Base-by-base conservation (phyloP, 2,113 vertebrate genomes). In the Xenotilapia leptura region DNA sequence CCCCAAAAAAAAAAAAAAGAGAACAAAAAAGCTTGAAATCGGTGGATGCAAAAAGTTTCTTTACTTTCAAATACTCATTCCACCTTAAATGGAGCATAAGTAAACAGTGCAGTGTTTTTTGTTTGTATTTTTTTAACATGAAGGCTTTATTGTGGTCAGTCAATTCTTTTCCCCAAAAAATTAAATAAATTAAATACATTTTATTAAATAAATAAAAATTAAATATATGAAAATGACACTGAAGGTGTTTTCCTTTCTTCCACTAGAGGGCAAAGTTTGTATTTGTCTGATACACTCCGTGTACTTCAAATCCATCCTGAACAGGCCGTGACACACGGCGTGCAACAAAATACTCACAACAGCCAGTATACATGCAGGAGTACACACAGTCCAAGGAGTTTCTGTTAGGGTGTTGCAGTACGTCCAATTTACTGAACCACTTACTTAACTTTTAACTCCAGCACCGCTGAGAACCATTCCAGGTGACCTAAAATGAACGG, bases 201-300 rank as follows among this genome's bases (percentile, higher is more conserved):
- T 60, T 33, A 60, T 33, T 60, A 17, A 60, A 60, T 60, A 60
- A 60, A 23, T 54, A 5, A 45, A 38, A 80, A 23, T 21, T 31
- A 17, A 68, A 65, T 51, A 2, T 8, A 55, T 33, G 28, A 38
- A 65, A 65, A 38, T 3, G 6, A 3, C 3, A 21, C 7, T 3
- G 2, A 47, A 62, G 53, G 14, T 62, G 38, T 70, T 68, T 45
- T 58, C 13, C 2, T 55, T 4, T 54, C 23, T 8, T 83, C 93
- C 93, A 87, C 88, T 81, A 92, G 95, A 38, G 90, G 94, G 92
- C 58, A 14, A 28, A 91, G 89, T 93, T 86, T 83, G 12, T 79
- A 2, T 87, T 84, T 60, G 6, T 60, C 26, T 83, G 28, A 38
- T 19, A 21, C 42, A 31, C n/a, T 8, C 2, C 0, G 2, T 55